phyloP scores from a whole-genome alignment of 2,888 invertebrate genomes.

The Ochropleura leucogaster region DNA sequence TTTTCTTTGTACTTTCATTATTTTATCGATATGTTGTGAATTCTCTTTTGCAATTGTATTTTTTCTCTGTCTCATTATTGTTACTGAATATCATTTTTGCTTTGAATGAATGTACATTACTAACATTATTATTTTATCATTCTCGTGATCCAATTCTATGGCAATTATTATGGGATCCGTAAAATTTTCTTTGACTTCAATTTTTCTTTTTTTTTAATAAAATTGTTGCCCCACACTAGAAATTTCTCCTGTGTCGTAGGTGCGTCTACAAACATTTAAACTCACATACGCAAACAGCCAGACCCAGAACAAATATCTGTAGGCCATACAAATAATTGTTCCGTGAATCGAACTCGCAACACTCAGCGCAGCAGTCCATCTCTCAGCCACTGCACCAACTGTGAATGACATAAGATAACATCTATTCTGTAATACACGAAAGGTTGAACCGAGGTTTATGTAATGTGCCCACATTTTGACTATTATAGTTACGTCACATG shows the following conservation, averaged over 20 bases:
- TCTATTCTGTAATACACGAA: neutral
- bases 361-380: too few relatives aligned
- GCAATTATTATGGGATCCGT: neutral
- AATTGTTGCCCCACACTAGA: too few relatives aligned
- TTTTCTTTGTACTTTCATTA: slow-evolving; percentile 19
- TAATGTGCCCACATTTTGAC: too few relatives aligned
- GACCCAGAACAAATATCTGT: too few relatives aligned
- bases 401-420: neutral
- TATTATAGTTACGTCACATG: neutral
- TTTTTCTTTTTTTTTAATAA: too few relatives aligned
- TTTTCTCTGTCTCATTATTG: neutral
- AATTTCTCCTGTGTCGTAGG: too few relatives aligned
- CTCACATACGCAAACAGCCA: too few relatives aligned
- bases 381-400: too few relatives aligned
- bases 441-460: neutral
- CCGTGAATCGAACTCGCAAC: too few relatives aligned
- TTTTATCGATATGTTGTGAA: neutral
- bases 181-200: neutral
- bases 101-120: neutral
- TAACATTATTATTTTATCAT: neutral
- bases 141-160: neutral
- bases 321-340: too few relatives aligned
- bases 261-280: too few relatives aligned
- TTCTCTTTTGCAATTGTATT: slow-evolving; percentile 3
- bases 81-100: neutral